A percentile compares a stretch with the other conserved stretches of the same genome.
Conservation (phyloP, 2,888 invertebrate species). For the Microdon myrmicae region DNA sequence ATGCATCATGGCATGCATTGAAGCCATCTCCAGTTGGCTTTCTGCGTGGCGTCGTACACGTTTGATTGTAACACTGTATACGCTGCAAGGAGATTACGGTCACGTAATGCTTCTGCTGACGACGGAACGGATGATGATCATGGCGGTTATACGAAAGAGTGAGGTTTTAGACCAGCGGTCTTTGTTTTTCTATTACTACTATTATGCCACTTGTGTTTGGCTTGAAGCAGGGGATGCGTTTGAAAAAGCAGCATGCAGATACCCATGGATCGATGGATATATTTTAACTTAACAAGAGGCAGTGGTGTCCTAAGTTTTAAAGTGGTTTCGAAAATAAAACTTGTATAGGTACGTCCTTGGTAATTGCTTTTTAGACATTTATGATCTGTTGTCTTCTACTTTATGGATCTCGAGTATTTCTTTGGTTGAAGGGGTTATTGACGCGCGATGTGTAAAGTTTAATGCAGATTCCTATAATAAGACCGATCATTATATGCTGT, state of each 20-base stretch:
- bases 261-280: background rate
- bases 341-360: slow-evolving; percentile 36
- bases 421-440: slow-evolving; percentile 16
- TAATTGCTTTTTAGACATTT: slow-evolving; percentile 23
- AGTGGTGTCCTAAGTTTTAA: slow-evolving; percentile 2
- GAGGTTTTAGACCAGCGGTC: background rate
- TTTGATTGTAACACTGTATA: slow-evolving; percentile 30
- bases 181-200: slow-evolving; percentile 8
- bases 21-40: slow-evolving; percentile 20
- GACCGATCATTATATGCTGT: too few species aligned
- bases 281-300: slow-evolving; percentile 1
- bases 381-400: slow-evolving; percentile 3
- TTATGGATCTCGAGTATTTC: background rate
- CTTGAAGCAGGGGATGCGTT: slow-evolving; percentile 4
- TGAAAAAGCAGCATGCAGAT: slow-evolving; percentile 9
- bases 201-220: slow-evolving; percentile 19
- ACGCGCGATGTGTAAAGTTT: slow-evolving; percentile 23
- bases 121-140: slow-evolving; percentile 4
- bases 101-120: slow-evolving; percentile 31
- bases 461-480: too few species aligned
- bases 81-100: slow-evolving; percentile 35
- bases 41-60: slow-evolving; percentile 18
- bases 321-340: slow-evolving; percentile 19
- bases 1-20: slow-evolving; percentile 20
- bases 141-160: slow-evolving; percentile 1